A percentile compares a stretch with the other conserved stretches of the same genome.
Conservation (phyloP, 2,113 vertebrate species). For the rabbit (Oryctolagus cuniculus) region mOryCun1.1 NC_091436.1:21073001-21073500, state of each 20-base stretch:
- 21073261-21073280: not conserved
- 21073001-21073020: too few relatives aligned
- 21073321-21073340: not conserved
- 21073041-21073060: not conserved
- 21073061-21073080: not conserved
- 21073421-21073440: not conserved
- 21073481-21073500: not conserved
- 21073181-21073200: not conserved
- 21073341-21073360: not conserved
- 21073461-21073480: not conserved
- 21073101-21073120: not conserved
- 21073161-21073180: not conserved
- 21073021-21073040: not conserved
- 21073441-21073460: not conserved
- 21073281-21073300: conserved; percentile 28
- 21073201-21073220: conserved; percentile 8
- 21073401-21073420: not conserved
- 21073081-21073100: not conserved
- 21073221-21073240: not conserved
- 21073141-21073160: not conserved
- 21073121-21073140: not conserved
- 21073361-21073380: not conserved
- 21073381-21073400: not conserved
- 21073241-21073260: not conserved
- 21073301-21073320: not conserved